Conservation (phyloP, 2,113 vertebrate species). For the Climacteris rufus region DNA sequence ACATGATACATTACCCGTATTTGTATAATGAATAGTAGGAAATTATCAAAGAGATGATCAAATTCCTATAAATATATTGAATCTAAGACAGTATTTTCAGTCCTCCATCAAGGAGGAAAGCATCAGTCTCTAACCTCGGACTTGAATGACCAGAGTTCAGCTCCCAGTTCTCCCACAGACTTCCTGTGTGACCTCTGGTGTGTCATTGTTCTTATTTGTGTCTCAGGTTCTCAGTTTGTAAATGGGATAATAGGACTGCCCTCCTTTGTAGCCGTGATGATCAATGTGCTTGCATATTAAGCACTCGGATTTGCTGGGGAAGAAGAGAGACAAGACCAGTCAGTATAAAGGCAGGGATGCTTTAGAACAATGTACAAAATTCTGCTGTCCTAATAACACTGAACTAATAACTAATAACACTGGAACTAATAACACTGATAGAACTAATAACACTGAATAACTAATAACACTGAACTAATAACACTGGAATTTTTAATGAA, state of each 20-base stretch:
- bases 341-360: neutral
- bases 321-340: neutral
- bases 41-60: neutral
- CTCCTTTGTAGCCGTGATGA: neutral
- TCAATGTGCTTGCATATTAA: neutral
- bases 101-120: neutral
- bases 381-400: neutral
- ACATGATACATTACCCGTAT: neutral
- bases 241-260: neutral
- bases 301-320: neutral
- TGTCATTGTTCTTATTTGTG: neutral
- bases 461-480: neutral
- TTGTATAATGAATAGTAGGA: neutral
- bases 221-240: neutral
- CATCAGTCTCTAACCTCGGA: neutral
- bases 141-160: neutral
- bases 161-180: conserved; percentile 7
- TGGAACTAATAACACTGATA: neutral
- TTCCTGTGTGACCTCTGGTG: conserved; percentile 21
- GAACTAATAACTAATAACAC: neutral
- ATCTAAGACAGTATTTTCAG: neutral
- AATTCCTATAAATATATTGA: neutral
- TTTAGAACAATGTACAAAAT: neutral
- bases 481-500: neutral
- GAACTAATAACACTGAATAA: neutral